Conservation (phyloP, 2,888 invertebrate species). For the Lasioglossum marginatum region DNA sequence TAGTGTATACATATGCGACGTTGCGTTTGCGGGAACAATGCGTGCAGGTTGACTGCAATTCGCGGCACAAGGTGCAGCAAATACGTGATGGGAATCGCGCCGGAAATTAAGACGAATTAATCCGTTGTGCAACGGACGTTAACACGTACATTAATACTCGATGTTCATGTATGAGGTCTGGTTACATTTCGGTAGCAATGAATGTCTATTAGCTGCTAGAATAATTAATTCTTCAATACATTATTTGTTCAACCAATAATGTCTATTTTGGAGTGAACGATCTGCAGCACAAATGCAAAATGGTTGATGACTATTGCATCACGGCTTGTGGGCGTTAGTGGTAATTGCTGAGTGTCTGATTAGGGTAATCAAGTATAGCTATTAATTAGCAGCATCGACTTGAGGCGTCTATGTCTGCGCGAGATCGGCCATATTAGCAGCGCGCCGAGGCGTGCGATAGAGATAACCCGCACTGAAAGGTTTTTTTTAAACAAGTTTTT, state of each 20-base stretch:
- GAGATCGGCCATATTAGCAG: neutral
- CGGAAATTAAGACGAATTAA: constrained; percentile 17
- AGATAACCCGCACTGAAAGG: neutral
- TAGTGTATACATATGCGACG: neutral
- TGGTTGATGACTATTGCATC: neutral
- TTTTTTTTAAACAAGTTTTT: neutral
- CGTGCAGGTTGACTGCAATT: constrained; percentile 12
- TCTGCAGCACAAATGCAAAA: neutral
- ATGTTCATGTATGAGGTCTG: neutral
- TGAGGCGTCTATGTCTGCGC: neutral
- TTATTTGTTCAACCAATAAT: neutral
- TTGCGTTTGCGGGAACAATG: constrained; percentile 8
- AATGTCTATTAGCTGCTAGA: neutral
- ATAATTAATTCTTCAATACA: neutral
- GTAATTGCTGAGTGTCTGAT: neutral
- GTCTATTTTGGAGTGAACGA: neutral
- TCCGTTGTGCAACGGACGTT: constrained; percentile 2
- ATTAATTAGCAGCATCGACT: constrained; percentile 8
- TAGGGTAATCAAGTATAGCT: neutral
- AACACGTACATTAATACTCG: neutral
- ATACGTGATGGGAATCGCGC: constrained; percentile 36
- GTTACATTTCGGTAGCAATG: neutral
- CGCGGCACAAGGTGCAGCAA: constrained; percentile 20
- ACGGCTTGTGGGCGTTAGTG: neutral
- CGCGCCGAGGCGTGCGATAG: no score